Percentiles rank a stretch among this genome's conserved stretches.
Evolutionary conservation across 2,888 invertebrate species (phyloP).

Genomic region (Cephus pygmeus): DNA sequence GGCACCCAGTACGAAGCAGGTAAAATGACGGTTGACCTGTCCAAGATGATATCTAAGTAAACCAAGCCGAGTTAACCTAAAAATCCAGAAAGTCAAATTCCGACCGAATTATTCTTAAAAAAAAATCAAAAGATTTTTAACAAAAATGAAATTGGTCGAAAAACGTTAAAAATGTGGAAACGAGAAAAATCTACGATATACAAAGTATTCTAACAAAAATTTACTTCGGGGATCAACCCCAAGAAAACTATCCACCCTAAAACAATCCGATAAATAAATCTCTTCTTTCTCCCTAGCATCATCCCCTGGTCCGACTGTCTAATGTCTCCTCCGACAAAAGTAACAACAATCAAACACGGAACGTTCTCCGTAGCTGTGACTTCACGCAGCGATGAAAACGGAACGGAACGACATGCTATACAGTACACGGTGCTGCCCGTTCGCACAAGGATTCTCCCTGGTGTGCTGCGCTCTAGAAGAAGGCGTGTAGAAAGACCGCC

Average conservation of each 20-base stretch:
- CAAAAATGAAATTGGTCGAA: background rate
- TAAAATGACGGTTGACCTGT: background rate
- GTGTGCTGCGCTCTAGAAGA: conserved; percentile 2
- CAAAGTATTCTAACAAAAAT: too few species aligned
- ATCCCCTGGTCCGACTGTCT: background rate
- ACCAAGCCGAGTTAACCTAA: background rate
- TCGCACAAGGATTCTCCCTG: background rate
- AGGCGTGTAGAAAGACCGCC: conserved; percentile 14
- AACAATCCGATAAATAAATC: background rate
- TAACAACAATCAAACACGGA: background rate
- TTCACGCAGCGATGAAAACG: background rate
- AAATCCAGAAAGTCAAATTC: background rate
- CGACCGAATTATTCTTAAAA: background rate
- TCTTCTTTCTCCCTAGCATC: background rate
- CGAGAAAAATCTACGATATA: too few species aligned
- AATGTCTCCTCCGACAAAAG: background rate
- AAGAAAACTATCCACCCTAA: background rate
- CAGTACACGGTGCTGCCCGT: background rate
- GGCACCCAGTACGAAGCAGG: background rate
- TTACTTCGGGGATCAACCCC: too few species aligned
- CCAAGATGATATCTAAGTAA: background rate
- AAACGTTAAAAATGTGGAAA: background rate
- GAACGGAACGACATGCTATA: background rate
- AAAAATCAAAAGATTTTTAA: background rate
- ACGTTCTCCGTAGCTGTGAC: conserved; percentile 2